phyloP scores from a whole-genome alignment of 2,888 invertebrate genomes.

The Pilophorus perplexus region DNA sequence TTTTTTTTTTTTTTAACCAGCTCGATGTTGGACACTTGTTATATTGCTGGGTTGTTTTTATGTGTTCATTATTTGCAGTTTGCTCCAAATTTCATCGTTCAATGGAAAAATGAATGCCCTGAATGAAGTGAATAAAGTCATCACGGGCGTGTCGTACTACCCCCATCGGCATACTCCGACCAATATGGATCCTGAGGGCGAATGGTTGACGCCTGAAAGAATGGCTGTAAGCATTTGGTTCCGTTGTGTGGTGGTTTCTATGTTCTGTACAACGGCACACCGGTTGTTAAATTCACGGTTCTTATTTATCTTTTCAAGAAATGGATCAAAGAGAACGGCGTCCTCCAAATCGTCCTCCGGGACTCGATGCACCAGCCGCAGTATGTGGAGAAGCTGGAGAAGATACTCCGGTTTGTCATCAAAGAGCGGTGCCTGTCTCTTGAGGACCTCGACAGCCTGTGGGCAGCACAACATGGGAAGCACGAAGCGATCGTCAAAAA shows the following conservation, averaged over 20 bases:
- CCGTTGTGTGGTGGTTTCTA: no score
- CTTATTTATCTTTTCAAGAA: slow-evolving; percentile 60
- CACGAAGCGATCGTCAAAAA: slow-evolving; percentile 98
- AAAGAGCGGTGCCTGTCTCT: slow-evolving; percentile 86
- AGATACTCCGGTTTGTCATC: slow-evolving; percentile 94
- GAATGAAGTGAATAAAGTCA: slow-evolving; percentile 96
- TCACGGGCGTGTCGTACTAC: slow-evolving; percentile 85
- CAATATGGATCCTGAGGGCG: slow-evolving; percentile 71
- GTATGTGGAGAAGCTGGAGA: slow-evolving; percentile 96
- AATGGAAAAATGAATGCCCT: slow-evolving; percentile 99
- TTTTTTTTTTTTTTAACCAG: no score
- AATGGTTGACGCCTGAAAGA: slow-evolving; percentile 89
- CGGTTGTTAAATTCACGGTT: no score
- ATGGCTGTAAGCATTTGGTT: slow-evolving; percentile 74
- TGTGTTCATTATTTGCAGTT: slow-evolving; percentile 55
- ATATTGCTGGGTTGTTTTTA: not conserved
- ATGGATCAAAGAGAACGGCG: slow-evolving; percentile 95
- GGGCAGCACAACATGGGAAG: slow-evolving; percentile 96
- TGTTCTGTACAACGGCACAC: no score
- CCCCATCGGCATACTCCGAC: slow-evolving; percentile 67
- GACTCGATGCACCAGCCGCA: slow-evolving; percentile 97
- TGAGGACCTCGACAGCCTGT: slow-evolving; percentile 90
- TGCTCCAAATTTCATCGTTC: slow-evolving; percentile 94
- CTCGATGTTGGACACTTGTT: no score
- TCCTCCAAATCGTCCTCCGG: slow-evolving; percentile 88